Percentiles rank a stretch among this genome's conserved stretches.
Evolutionary conservation across 2,888 invertebrate genomes (phyloP).

Genomic region (Caenorhabditis sinica): DNA sequence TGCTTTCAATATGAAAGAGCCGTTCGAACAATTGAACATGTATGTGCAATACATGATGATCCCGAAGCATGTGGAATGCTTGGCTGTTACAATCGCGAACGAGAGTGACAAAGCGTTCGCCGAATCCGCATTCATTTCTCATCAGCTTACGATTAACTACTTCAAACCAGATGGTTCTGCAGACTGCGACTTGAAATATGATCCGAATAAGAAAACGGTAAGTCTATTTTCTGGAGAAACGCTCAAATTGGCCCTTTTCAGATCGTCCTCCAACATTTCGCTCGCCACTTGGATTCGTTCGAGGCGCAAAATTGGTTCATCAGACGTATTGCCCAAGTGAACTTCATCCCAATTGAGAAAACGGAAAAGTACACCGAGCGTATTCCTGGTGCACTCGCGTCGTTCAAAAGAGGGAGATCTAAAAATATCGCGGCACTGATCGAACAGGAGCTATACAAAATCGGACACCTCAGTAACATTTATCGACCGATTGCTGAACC

Average conservation of each 20-base stretch:
- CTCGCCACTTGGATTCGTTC: background rate
- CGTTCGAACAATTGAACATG: background rate
- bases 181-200: background rate
- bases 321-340: background rate
- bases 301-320: slow-evolving; percentile 6
- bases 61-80: background rate
- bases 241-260: too few relatives aligned
- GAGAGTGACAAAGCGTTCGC: slow-evolving; percentile 3
- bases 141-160: background rate
- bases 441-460: slow-evolving; percentile 11
- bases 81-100: background rate
- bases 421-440: too few relatives aligned
- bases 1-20: background rate
- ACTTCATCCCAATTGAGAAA: background rate
- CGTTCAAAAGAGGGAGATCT: background rate
- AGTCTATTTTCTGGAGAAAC: too few relatives aligned
- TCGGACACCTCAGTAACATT: background rate
- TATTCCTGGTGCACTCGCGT: background rate
- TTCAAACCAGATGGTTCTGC: background rate
- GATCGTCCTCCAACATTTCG: slow-evolving; percentile 18
- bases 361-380: background rate
- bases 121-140: background rate
- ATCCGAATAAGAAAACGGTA: background rate
- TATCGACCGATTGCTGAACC: background rate
- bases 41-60: slow-evolving; percentile 1